Conservation (phyloP, 1,140 invertebrate species). For the Pygmarrhopalites habei region DNA sequence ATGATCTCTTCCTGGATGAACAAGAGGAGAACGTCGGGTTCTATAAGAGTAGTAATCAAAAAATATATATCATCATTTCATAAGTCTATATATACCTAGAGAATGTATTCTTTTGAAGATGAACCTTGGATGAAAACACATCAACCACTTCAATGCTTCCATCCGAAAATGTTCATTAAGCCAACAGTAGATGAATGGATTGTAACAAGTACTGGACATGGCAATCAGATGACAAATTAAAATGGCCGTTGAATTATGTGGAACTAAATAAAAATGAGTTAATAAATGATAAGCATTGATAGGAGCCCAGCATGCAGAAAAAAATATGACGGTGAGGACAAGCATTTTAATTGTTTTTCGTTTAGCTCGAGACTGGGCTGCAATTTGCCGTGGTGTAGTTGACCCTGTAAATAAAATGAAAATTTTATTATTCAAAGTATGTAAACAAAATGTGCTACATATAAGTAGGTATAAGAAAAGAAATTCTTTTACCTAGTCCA, state of each 20-base stretch:
- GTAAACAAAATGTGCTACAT: background rate
- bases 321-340: slow-evolving; percentile 48
- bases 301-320: slow-evolving; percentile 50
- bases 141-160: slow-evolving; percentile 41
- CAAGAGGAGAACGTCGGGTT: too few relatives aligned
- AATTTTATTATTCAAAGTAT: too few relatives aligned
- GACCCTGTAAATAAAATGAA: slow-evolving; percentile 33
- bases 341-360: slow-evolving; percentile 52
- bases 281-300: slow-evolving; percentile 48
- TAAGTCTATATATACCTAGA: too few relatives aligned
- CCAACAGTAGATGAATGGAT: slow-evolving; percentile 53
- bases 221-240: slow-evolving; percentile 47
- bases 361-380: slow-evolving; percentile 40
- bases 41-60: too few relatives aligned
- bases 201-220: slow-evolving; percentile 51
- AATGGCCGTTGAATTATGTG: slow-evolving; percentile 43
- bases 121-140: too few relatives aligned
- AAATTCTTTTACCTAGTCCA: background rate
- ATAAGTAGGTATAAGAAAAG: background rate
- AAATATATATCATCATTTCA: too few relatives aligned
- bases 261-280: slow-evolving; percentile 43
- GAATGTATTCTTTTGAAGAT: too few relatives aligned
- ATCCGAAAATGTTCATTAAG: slow-evolving; percentile 47
- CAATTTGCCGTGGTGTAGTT: slow-evolving; percentile 41
- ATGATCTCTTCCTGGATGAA: too few relatives aligned